phyloP scores from a whole-genome alignment of 2,113 vertebrate species.

The Choloepus hoffmanni region DNA sequence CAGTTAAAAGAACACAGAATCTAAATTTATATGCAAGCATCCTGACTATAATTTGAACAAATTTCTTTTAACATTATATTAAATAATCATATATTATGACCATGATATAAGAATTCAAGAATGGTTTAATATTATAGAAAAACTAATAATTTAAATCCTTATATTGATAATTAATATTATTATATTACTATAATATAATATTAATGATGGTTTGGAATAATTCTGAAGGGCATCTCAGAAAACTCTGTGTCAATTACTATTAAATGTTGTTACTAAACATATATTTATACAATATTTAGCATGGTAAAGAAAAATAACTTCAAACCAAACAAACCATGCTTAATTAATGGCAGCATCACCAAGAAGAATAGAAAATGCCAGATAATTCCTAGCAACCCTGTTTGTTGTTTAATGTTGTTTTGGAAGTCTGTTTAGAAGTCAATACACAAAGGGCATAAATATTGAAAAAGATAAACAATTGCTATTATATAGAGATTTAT shows the following conservation, averaged over 20 bases:
- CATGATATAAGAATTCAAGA: background rate
- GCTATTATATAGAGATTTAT: background rate
- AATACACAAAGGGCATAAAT: background rate
- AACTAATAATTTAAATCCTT: background rate
- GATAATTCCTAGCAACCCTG: background rate
- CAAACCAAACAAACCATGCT: background rate
- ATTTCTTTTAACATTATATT: background rate
- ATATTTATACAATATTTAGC: background rate
- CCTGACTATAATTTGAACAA: background rate
- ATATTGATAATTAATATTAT: background rate
- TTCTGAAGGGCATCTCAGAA: slow-evolving; percentile 7
- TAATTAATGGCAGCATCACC: background rate
- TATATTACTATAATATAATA: no score
- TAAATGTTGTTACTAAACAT: background rate
- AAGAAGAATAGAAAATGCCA: background rate
- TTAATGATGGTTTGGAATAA: background rate
- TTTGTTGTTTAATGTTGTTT: background rate
- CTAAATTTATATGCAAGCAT: background rate
- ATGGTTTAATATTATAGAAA: background rate
- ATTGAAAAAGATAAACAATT: background rate
- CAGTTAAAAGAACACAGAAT: background rate
- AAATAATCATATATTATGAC: background rate
- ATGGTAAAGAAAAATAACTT: background rate
- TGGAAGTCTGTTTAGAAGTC: background rate
- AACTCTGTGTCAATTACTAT: background rate